Percentiles rank a stretch among this genome's conserved stretches.
Evolutionary conservation across 2,113 vertebrate genomes (phyloP).

Genomic region (Mobula birostris): DNA sequence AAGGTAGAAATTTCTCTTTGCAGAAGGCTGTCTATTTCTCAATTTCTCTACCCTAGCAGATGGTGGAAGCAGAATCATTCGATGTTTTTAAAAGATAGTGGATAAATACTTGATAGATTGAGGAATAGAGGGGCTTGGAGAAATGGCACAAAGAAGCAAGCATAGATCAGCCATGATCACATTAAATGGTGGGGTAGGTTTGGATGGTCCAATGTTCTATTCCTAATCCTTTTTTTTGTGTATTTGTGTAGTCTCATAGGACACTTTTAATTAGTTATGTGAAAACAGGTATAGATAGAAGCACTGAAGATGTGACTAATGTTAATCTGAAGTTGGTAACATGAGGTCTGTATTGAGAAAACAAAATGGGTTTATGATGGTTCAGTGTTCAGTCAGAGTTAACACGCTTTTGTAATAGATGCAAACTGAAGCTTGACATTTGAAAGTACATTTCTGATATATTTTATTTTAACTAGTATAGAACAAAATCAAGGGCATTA

Average conservation of each 20-base stretch:
- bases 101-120: too few species aligned
- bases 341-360: background rate
- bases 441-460: background rate
- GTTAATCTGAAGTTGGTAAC: background rate
- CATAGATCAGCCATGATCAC: too few species aligned
- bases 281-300: background rate
- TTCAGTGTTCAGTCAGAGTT: background rate
- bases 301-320: background rate
- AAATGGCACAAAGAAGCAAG: too few species aligned
- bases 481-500: background rate
- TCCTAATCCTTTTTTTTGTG: too few species aligned
- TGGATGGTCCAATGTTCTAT: too few species aligned
- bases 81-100: too few species aligned
- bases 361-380: background rate
- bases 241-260: background rate
- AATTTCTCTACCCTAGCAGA: too few species aligned
- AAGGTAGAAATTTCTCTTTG: too few species aligned
- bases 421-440: background rate
- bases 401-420: background rate
- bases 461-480: background rate
- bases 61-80: too few species aligned
- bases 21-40: too few species aligned
- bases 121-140: too few species aligned
- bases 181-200: too few species aligned
- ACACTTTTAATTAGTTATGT: background rate